These are phyloP conservation scores for Calliopsis andreniformis DNA, from an alignment of 1,140 invertebrate genomes.

Conservation along the genomic window DNA sequence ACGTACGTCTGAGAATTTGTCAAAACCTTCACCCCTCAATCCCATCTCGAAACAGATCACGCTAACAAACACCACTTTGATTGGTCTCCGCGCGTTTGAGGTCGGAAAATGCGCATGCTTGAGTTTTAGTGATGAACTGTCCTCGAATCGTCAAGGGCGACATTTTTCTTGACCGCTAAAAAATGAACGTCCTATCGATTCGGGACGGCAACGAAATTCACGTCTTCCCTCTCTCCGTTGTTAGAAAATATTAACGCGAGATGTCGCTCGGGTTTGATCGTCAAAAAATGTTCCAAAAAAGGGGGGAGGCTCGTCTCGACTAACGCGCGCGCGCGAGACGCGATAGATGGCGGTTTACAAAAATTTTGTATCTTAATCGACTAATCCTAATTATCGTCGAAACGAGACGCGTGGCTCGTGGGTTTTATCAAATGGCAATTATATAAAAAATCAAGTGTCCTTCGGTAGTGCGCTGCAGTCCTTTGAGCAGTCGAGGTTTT, in stretches of 20 bases:
- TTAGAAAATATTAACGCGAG: constrained; percentile 1
- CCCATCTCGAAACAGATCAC: not conserved
- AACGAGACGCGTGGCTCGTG: constrained; percentile 17
- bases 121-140: not conserved
- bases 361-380: constrained; percentile 24
- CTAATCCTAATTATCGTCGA: constrained; percentile 24
- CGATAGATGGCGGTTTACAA: constrained; percentile 28
- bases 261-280: constrained; percentile 2
- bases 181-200: constrained; percentile 57
- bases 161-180: constrained; percentile 63
- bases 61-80: not conserved
- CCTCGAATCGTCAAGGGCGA: constrained; percentile 42
- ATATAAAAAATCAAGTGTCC: constrained; percentile 50
- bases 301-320: not conserved
- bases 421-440: constrained; percentile 46
- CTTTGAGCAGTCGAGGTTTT: constrained; percentile 51
- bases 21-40: constrained; percentile 44
- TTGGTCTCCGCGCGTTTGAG: not conserved
- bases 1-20: constrained; percentile 40
- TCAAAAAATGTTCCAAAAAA: constrained; percentile 10
- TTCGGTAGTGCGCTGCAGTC: not conserved
- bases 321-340: too few relatives aligned
- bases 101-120: not conserved
- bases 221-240: not conserved
- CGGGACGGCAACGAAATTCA: constrained; percentile 5